phyloP scores from a whole-genome alignment of 2,888 invertebrate species.

The Linnaemya tessellans region DNA sequence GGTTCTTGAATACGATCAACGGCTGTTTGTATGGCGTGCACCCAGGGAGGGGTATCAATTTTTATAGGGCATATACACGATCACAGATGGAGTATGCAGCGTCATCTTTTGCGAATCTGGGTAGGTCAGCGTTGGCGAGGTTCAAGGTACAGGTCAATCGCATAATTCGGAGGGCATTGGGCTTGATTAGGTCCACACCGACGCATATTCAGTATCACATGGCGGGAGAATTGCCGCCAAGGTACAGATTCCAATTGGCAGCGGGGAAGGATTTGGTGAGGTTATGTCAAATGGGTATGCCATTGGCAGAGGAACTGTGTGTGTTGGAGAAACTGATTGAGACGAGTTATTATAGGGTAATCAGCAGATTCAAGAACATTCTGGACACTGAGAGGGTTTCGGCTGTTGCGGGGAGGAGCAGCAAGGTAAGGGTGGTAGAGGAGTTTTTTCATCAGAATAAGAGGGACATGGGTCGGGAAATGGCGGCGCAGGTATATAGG shows the following conservation, averaged over 20 bases:
- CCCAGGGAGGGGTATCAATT: background rate
- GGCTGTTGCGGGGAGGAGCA: background rate
- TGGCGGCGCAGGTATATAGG: too few relatives aligned
- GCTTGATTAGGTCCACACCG: background rate
- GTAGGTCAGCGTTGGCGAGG: background rate
- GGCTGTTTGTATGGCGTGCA: conserved; percentile 4
- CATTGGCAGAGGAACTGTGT: background rate
- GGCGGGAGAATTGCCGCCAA: background rate
- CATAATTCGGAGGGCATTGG: background rate
- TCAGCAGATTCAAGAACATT: background rate
- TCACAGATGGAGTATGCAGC: conserved; percentile 14
- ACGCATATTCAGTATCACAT: background rate
- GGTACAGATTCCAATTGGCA: background rate
- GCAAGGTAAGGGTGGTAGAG: background rate
- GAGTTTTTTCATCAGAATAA: background rate
- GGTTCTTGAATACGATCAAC: background rate
- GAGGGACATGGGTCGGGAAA: too few relatives aligned
- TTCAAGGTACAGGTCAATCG: background rate
- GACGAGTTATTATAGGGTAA: background rate
- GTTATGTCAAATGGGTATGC: background rate
- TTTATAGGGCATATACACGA: background rate
- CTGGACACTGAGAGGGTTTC: background rate
- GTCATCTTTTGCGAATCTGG: background rate
- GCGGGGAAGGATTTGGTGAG: background rate
- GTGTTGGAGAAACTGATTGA: background rate